Percentiles rank a stretch among this genome's conserved stretches.
Evolutionary conservation across 2,113 vertebrate genomes (phyloP).

Genomic region (Thalassarche chlororhynchos): DNA sequence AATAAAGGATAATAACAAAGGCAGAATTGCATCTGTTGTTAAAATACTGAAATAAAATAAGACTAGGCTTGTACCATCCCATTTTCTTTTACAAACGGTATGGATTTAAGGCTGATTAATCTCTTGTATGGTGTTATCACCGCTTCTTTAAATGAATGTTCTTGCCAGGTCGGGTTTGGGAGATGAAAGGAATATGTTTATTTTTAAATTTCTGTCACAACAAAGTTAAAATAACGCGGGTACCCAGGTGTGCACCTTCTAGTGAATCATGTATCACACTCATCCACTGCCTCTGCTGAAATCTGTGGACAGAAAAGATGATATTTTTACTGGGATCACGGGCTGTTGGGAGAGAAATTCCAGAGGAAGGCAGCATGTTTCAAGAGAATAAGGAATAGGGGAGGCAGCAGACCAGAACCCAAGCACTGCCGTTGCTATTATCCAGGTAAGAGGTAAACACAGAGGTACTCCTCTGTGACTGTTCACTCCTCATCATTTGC

Average conservation of each 20-base stretch:
- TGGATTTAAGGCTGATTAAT: conserved; percentile 25
- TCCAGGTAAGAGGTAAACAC: not conserved
- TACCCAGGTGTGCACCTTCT: not conserved
- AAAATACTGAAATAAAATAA: conserved; percentile 63
- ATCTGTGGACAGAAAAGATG: not conserved
- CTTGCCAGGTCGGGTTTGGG: conserved; percentile 11
- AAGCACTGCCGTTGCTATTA: not conserved
- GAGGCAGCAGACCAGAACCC: not conserved
- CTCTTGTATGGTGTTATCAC: not conserved
- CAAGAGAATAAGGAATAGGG: not conserved
- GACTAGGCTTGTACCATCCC: conserved; percentile 27
- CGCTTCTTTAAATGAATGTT: not conserved
- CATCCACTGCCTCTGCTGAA: not conserved
- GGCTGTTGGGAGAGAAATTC: not conserved
- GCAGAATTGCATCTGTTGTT: conserved; percentile 51
- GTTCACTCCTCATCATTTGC: not conserved
- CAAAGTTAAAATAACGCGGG: not conserved
- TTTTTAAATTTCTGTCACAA: conserved; percentile 31
- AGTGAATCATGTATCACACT: not conserved
- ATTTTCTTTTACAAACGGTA: conserved; percentile 35
- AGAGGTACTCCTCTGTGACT: not conserved
- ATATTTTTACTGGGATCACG: not conserved
- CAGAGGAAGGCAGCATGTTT: not conserved
- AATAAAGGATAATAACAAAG: conserved; percentile 64
- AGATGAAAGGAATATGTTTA: not conserved